Conservation (phyloP, 2,888 invertebrate species). For the Metacarcinus magister region DNA sequence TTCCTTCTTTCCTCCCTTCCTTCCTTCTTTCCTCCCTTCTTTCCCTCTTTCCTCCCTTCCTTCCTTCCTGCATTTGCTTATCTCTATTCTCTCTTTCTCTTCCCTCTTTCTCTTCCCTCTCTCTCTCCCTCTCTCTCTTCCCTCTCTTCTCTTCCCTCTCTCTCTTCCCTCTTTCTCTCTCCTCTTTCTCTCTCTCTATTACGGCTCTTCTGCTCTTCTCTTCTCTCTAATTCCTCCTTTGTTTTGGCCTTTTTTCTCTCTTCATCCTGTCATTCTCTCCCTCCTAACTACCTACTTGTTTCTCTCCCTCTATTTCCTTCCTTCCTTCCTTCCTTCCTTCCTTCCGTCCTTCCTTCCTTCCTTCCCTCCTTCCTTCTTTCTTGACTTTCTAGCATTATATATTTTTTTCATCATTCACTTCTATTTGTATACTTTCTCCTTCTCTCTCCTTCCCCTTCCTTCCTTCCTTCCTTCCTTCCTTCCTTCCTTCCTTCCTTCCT, state of each 20-base stretch:
- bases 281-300: too few relatives aligned
- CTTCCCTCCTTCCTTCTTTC: neutral
- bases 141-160: neutral
- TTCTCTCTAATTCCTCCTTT: too few relatives aligned
- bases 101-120: neutral
- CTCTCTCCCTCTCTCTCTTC: neutral
- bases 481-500: neutral
- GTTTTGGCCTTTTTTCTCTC: too few relatives aligned
- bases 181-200: neutral
- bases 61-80: neutral
- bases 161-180: neutral
- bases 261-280: too few relatives aligned
- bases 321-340: neutral
- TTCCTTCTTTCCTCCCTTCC: conserved; percentile 22
- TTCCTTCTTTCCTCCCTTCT: neutral
- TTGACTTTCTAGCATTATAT: neutral
- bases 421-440: too few relatives aligned
- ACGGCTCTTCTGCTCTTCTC: too few relatives aligned
- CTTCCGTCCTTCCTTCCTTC: neutral
- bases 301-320: neutral
- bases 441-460: neutral
- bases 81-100: too few relatives aligned
- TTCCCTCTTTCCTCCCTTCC: neutral
- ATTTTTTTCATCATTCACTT: too few relatives aligned
- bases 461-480: neutral